Evolutionary conservation across 2,797 vertebrate genomes (phyloP).

Genomic region (Neostethus bicornis): DNA sequence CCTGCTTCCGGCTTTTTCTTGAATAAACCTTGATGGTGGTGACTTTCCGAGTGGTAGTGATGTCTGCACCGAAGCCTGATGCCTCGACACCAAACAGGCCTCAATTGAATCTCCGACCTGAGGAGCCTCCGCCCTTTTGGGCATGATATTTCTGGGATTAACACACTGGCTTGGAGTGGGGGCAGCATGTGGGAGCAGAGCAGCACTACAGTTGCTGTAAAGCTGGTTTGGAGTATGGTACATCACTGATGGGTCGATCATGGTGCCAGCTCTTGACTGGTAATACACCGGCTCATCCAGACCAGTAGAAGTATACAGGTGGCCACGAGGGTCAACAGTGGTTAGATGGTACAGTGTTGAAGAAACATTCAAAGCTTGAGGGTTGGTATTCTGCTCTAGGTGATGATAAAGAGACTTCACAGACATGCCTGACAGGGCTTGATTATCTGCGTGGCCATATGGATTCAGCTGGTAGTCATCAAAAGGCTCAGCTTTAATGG

Average conservation of each 20-base stretch:
- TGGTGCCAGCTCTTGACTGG: conserved; percentile 71
- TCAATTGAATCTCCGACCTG: conserved; percentile 46
- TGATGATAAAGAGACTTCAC: conserved; percentile 83
- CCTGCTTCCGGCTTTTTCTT: conserved; percentile 60
- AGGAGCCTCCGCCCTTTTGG: conserved; percentile 24
- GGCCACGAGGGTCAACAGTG: conserved; percentile 78
- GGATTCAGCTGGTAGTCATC: conserved; percentile 87
- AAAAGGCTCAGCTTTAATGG: conserved; percentile 92
- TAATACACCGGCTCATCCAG: conserved; percentile 84
- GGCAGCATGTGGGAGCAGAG: conserved; percentile 20
- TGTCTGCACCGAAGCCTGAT: conserved; percentile 62
- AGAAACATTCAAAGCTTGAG: conserved; percentile 50
- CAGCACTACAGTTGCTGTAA: conserved; percentile 61
- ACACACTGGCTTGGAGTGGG: conserved; percentile 32
- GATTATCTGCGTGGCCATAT: conserved; percentile 80
- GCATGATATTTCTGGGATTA: conserved; percentile 21
- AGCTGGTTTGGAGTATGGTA: conserved; percentile 75
- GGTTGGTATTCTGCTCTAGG: conserved; percentile 74
- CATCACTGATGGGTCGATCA: conserved; percentile 81
- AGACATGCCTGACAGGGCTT: conserved; percentile 77
- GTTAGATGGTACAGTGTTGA: conserved; percentile 79
- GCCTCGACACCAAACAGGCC: conserved; percentile 40
- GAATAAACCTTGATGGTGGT: conserved; percentile 64
- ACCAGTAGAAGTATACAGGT: conserved; percentile 70
- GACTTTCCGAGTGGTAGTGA: conserved; percentile 57